Base-by-base conservation (phyloP, 2,113 vertebrate species). In the Myrmecophaga tridactyla region DNA sequence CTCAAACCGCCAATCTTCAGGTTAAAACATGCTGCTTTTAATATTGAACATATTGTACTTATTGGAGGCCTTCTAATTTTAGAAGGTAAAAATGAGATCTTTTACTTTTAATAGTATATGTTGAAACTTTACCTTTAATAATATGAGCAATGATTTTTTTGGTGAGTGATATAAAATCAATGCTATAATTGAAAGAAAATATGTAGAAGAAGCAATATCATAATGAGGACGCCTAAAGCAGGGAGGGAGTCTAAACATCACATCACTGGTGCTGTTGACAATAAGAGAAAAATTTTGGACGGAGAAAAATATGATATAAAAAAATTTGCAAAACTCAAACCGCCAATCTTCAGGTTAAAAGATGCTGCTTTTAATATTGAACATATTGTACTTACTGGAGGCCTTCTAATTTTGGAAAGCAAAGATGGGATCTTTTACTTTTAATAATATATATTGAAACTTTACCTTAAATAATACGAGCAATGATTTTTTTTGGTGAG, bases 101-200 rank as follows among this genome's bases (percentile, higher is more conserved):
- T 95, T 89, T 96, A 36, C 36, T 87, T 91, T 73, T 84, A 88
- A 86, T 51, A 86, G 17, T 48, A 29, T 67, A 91, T 88, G 67
- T 23, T 73, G 41, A 95, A 90, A 91, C 86, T 83, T 96, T 46
- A 36, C 12, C 46, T 92, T 90, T 87, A 83, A 89, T 92, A 88
- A 77, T 31, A 8, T 12, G 11, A 92, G 31, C 63, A 83, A 80
- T 69, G 34, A 20, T 60, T 73, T 82, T 63, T 86, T n/a, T 12
- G 20, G 34, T 78, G 48, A 46, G 21, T 77, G 82, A 92, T 73
- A 65, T 41, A 84, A 92, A 90, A 80, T 96, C 81, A 86, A 63
- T 43, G n/a, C 77, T 69, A 92, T 90, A 89, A 67, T 60, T 73
- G 39, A 94, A 92, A 94, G 56, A 31, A 90, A 72, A 43, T 51